Evolutionary conservation across 2,113 vertebrate species (phyloP).

Genomic region (Albula glossodonta): DNA sequence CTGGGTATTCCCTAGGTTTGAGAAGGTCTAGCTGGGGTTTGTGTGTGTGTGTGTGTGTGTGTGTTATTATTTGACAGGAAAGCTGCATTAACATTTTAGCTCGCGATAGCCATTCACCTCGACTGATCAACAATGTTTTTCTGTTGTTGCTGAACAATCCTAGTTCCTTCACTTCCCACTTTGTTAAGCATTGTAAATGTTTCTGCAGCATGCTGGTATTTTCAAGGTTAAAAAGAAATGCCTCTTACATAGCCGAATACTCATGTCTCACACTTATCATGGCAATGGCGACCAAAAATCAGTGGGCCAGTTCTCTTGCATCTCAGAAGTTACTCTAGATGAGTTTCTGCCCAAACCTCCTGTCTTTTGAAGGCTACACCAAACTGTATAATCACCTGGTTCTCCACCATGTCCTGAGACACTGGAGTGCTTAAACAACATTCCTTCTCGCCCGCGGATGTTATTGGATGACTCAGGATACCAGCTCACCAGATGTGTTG

Average conservation of each 20-base stretch:
- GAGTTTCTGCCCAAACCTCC: background rate
- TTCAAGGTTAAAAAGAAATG: too few relatives aligned
- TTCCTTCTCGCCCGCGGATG: background rate
- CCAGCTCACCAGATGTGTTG: background rate
- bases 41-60: background rate
- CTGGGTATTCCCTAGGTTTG: conserved; percentile 38
- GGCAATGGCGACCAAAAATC: background rate
- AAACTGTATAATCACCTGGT: background rate
- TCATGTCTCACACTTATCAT: background rate
- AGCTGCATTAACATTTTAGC: background rate
- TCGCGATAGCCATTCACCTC: background rate
- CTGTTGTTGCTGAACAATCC: background rate
- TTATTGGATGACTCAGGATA: background rate
- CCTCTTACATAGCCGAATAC: too few relatives aligned
- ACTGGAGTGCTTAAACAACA: background rate
- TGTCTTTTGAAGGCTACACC: background rate
- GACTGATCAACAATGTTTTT: background rate
- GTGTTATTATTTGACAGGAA: background rate
- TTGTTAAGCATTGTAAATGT: too few relatives aligned
- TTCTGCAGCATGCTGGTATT: too few relatives aligned
- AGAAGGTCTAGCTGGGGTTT: background rate
- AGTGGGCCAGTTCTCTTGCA: background rate
- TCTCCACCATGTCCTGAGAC: background rate
- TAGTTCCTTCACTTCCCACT: background rate
- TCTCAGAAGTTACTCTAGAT: background rate